Conservation (phyloP, 2,113 vertebrate species). For the Herpetotheres cachinnans region DNA sequence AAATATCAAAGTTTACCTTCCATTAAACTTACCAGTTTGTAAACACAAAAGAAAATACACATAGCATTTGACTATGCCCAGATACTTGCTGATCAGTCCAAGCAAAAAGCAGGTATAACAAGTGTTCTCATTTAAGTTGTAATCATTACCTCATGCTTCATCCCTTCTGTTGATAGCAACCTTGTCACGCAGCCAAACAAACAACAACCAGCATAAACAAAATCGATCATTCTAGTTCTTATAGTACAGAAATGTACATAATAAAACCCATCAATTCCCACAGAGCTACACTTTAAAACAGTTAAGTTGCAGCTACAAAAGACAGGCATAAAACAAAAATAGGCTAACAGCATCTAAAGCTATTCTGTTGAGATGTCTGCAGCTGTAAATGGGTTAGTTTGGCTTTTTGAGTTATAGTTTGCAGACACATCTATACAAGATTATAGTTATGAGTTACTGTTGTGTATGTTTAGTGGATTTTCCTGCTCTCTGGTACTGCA, state of each 20-base stretch:
- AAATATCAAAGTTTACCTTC: constrained; percentile 9
- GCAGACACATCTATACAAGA: constrained; percentile 42
- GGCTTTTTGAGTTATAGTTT: constrained; percentile 52
- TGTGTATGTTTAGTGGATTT: constrained; percentile 24
- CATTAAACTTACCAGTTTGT: constrained; percentile 2
- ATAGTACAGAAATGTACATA: constrained; percentile 47
- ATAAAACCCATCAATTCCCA: constrained; percentile 63
- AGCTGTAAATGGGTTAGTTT: constrained; percentile 54
- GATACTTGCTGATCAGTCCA: neutral
- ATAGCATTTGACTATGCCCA: constrained; percentile 19
- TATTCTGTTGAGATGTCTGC: constrained; percentile 35
- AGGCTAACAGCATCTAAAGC: constrained; percentile 40
- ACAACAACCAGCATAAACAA: constrained; percentile 54
- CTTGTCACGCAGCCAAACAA: constrained; percentile 70
- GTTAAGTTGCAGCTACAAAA: constrained; percentile 17
- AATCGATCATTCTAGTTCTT: constrained; percentile 49
- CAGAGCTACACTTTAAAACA: constrained; percentile 34
- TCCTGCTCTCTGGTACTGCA: constrained; percentile 15
- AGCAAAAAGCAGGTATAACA: constrained; percentile 54
- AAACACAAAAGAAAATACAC: constrained; percentile 28
- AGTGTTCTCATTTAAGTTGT: constrained; percentile 43
- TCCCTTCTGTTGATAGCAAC: constrained; percentile 65
- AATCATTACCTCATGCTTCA: constrained; percentile 68
- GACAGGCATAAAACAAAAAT: constrained; percentile 22
- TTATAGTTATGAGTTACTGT: constrained; percentile 50